These are phyloP conservation scores for Teleiodes luculella DNA, from an alignment of 2,888 invertebrate genomes.

Conservation along the genomic window DNA sequence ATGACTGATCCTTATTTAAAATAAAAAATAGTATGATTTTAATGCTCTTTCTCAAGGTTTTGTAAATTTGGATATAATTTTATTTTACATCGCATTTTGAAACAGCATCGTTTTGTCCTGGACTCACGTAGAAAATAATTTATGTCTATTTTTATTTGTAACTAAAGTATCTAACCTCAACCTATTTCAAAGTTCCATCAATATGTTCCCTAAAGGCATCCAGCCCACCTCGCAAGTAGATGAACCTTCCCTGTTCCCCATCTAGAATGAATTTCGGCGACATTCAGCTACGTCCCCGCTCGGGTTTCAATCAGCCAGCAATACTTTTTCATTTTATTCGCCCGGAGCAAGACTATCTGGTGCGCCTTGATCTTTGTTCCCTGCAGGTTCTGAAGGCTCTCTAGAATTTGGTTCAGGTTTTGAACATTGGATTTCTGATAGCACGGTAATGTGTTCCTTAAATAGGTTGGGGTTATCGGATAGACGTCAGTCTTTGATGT, in stretches of 20 bases:
- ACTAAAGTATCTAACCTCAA: no score
- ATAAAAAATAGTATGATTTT: no score
- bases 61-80: no score
- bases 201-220: neutral
- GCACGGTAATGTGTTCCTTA: neutral
- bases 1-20: no score
- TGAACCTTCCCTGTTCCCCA: slow-evolving; percentile 9
- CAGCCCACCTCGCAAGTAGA: slow-evolving; percentile 5
- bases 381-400: slow-evolving; percentile 2
- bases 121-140: no score
- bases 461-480: no score
- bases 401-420: neutral
- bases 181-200: neutral
- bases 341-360: slow-evolving; percentile 20
- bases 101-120: no score
- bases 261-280: slow-evolving; percentile 29
- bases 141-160: no score
- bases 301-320: slow-evolving; percentile 36
- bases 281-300: slow-evolving; percentile 18
- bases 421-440: neutral
- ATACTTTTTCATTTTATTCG: slow-evolving; percentile 27
- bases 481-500: no score
- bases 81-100: no score
- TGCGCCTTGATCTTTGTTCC: slow-evolving; percentile 9
- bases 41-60: no score